Conservation (phyloP, 2,888 invertebrate species). For the Heliconius ethilla region DNA sequence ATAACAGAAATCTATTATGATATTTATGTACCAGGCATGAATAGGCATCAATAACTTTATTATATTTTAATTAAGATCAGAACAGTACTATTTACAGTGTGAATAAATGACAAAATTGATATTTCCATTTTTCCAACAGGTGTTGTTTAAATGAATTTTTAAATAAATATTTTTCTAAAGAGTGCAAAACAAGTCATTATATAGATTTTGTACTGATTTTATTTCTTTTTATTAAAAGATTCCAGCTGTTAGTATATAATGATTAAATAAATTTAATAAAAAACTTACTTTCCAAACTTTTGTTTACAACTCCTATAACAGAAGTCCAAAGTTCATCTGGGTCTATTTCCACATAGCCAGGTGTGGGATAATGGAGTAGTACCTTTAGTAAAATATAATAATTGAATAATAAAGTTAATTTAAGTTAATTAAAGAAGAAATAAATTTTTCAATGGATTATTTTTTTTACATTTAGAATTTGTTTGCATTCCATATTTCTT, state of each 20-base stretch:
- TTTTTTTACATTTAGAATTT: not conserved
- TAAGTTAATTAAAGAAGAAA: conserved; percentile 10
- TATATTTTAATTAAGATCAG: not conserved
- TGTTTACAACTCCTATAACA: conserved; percentile 85
- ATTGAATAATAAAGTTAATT: not conserved
- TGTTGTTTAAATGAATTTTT: not conserved
- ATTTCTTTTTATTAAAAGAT: not conserved
- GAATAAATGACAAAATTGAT: no score
- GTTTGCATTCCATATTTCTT: not conserved
- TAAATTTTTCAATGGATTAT: not conserved
- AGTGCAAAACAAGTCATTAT: not conserved
- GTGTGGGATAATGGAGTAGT: conserved; percentile 87
- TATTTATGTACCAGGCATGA: not conserved
- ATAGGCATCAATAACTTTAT: not conserved
- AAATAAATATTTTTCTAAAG: not conserved
- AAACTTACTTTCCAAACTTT: conserved; percentile 85
- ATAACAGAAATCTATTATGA: conserved; percentile 33
- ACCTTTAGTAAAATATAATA: conserved; percentile 81
- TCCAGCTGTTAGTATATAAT: no score
- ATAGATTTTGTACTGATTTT: not conserved
- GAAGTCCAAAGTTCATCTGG: conserved; percentile 90
- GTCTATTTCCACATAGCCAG: conserved; percentile 93
- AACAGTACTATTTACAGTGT: not conserved
- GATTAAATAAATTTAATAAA: conserved; percentile 9
- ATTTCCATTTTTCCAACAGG: no score